Conservation (phyloP, 2,113 vertebrate genomes). For the Orthonyx spaldingii region DNA sequence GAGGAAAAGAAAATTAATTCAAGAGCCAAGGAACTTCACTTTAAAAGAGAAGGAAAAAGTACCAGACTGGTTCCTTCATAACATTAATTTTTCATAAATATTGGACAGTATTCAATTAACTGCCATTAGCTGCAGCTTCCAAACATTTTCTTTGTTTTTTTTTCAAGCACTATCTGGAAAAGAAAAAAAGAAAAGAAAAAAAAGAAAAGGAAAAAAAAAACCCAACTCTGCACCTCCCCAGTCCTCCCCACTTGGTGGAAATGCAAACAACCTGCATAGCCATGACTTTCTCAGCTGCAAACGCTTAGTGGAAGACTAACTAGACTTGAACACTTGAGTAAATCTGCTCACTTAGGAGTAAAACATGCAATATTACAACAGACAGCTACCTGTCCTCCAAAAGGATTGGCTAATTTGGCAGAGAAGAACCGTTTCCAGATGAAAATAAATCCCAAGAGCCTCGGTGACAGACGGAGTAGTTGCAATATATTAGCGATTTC, state of each 20-base stretch:
- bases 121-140: not conserved
- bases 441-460: constrained; percentile 10
- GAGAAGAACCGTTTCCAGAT: constrained; percentile 15
- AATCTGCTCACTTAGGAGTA: constrained; percentile 41
- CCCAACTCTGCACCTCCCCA: not conserved
- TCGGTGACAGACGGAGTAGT: not conserved
- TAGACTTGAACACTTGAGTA: constrained; percentile 45
- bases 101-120: not conserved
- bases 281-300: not conserved
- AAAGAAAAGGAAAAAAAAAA: too few species aligned
- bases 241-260: not conserved
- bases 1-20: not conserved
- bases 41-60: constrained; percentile 19
- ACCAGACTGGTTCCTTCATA: constrained; percentile 28
- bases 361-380: constrained; percentile 63
- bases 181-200: not conserved
- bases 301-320: constrained; percentile 33
- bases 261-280: not conserved
- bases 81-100: constrained; percentile 22
- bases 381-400: not conserved
- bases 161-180: not conserved
- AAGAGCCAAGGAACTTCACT: not conserved
- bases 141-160: not conserved
- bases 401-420: constrained; percentile 54
- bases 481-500: constrained; percentile 68